Conservation (phyloP, 2,888 invertebrate species). For the Sussaba pulchella region DNA sequence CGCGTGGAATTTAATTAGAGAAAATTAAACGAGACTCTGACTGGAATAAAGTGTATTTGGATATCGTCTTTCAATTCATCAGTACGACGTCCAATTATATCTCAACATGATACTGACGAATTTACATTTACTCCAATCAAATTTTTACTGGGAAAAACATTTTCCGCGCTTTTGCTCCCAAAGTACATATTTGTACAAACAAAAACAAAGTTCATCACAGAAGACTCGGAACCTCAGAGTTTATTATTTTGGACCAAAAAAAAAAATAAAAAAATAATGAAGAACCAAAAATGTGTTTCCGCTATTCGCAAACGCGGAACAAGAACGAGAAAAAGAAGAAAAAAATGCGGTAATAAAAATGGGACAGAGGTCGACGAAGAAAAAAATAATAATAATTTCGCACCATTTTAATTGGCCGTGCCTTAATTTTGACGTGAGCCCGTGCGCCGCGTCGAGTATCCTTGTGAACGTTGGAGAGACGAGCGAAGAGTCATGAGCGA, state of each 20-base stretch:
- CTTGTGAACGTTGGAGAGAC: slow-evolving; percentile 73
- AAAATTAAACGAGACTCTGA: background rate
- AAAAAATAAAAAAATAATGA: background rate
- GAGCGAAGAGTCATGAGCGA: slow-evolving; percentile 44
- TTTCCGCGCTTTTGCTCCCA: too few relatives aligned
- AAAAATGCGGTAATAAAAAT: slow-evolving; percentile 37
- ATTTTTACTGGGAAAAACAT: too few relatives aligned
- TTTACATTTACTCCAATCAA: too few relatives aligned
- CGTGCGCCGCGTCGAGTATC: slow-evolving; percentile 77
- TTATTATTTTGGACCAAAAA: too few relatives aligned
- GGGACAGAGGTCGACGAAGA: slow-evolving; percentile 7
- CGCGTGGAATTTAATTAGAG: background rate
- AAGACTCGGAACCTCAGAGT: too few relatives aligned
- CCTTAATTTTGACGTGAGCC: slow-evolving; percentile 79
- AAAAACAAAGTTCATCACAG: slow-evolving; percentile 15
- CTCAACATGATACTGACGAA: too few relatives aligned
- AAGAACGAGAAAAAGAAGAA: slow-evolving; percentile 58
- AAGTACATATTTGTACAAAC: too few relatives aligned
- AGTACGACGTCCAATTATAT: too few relatives aligned
- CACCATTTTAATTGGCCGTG: slow-evolving; percentile 81
- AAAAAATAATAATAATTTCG: slow-evolving; percentile 67
- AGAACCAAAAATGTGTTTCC: background rate
- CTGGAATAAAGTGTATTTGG: background rate
- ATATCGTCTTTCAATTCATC: too few relatives aligned
- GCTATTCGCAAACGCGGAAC: background rate